Conservation (phyloP, 2,888 invertebrate genomes). For the Watsonalla cultraria region DNA sequence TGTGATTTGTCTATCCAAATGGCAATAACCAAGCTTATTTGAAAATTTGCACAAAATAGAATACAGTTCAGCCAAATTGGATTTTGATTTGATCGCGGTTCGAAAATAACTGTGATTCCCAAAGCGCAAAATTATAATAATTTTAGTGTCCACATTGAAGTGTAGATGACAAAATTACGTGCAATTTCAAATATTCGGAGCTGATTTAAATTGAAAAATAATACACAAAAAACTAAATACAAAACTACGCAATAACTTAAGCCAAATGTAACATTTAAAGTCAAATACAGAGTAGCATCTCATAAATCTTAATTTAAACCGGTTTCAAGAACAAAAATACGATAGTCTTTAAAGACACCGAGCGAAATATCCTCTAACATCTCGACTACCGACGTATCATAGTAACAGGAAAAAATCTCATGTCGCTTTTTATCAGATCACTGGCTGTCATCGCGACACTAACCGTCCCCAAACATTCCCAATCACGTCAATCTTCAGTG, state of each 20-base stretch:
- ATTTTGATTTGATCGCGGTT: slow-evolving; percentile 20
- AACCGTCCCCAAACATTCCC: slow-evolving; percentile 15
- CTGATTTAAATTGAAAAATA: too few relatives aligned
- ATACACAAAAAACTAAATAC: too few relatives aligned
- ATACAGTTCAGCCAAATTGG: slow-evolving; percentile 22
- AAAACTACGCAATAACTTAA: background rate
- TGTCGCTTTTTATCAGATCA: slow-evolving; percentile 29
- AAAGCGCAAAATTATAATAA: slow-evolving; percentile 1
- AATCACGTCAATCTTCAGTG: slow-evolving; percentile 35
- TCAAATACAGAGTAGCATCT: too few relatives aligned
- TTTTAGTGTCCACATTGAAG: too few relatives aligned
- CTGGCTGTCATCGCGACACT: slow-evolving; percentile 25
- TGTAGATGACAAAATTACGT: too few relatives aligned
- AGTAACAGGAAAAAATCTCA: slow-evolving; percentile 10
- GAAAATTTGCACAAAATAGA: slow-evolving; percentile 27
- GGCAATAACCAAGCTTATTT: slow-evolving; percentile 21
- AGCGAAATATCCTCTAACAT: background rate
- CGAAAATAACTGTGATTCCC: slow-evolving; percentile 19
- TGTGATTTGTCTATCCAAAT: slow-evolving; percentile 23
- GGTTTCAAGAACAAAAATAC: background rate
- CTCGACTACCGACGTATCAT: background rate
- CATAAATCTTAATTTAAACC: background rate
- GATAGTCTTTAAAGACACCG: background rate
- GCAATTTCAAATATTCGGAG: too few relatives aligned
- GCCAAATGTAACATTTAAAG: background rate